Evolutionary conservation across 2,113 vertebrate genomes (phyloP), one percentile per base, ranked within the genome.

Genomic region (Vulpes lagopus): DNA sequence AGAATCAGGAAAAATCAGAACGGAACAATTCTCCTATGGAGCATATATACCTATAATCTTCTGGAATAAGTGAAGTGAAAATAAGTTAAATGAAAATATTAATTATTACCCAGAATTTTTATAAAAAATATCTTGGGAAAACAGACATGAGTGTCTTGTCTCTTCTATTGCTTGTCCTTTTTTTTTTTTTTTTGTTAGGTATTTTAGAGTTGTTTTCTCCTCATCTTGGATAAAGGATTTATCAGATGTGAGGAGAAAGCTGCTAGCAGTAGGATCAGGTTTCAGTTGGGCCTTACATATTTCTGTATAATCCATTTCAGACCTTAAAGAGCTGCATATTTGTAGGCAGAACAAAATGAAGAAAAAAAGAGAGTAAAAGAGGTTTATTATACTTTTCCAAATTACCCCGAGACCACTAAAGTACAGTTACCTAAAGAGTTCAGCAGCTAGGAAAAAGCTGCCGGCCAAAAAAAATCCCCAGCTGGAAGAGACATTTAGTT

Each of bases 381-480:
- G 30, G 96, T 98, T 98, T 98, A 98, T 98, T 99, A 86, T 96
- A 95, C 76, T 96, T 98, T 98, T 98, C 98, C 98, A 98, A 98
- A 98, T 95, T 98, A 97, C 73, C 97, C 76, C 25, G 97, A 98
- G 98, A 98, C 97, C 96, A 97, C 97, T 98, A 97, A 98, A 98
- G 80, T 73, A 96, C 92, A 97, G 97, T 97, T 98, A 98, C 97
- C 96, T 98, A 98, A 98, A 98, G 98, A 98, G 95, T 98, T 98
- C 97, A 98, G 71, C 98, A 98, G 98, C 98, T 97, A 97, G 90
- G 97, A 98, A 98, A 98, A 98, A 98, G 96, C 76, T 95, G 96
- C 97, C 0, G 92, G 97, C 97, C 11, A 90, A 98, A 82, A 97
- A 94, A 98, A 98, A 97, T 98, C 82, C 92, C 98, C 98, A 98